Evolutionary conservation across 2,113 vertebrate species (phyloP).

Genomic region (Tachysurus vachellii): DNA sequence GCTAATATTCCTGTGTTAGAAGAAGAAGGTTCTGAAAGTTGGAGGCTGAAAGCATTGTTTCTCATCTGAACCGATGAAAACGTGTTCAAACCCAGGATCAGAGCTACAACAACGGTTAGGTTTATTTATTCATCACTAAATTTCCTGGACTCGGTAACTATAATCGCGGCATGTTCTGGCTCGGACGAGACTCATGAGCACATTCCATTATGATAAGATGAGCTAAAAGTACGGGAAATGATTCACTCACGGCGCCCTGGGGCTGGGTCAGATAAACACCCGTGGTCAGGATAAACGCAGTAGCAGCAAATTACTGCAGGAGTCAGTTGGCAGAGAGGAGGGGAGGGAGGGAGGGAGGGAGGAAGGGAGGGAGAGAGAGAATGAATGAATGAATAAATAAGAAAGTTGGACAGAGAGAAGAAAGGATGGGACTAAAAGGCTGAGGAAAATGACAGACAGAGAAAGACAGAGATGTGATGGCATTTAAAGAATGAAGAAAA

Average conservation of each 20-base stretch:
- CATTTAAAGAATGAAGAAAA: neutral
- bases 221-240: conserved; percentile 30
- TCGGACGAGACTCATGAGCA: neutral
- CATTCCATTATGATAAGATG: conserved; percentile 35
- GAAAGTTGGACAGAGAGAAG: neutral
- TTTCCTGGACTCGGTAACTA: conserved; percentile 31
- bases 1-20: neutral
- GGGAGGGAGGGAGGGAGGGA: neutral
- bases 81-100: conserved; percentile 21
- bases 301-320: conserved; percentile 47
- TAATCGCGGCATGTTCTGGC: conserved; percentile 29
- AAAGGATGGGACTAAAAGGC: neutral
- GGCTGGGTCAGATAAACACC: conserved; percentile 29
- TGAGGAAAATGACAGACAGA: neutral
- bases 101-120: neutral
- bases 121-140: neutral
- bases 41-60: neutral
- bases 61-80: neutral
- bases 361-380: conserved; percentile 26
- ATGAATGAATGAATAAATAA: too few relatives aligned
- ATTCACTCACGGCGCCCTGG: conserved; percentile 29
- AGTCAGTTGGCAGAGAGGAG: conserved; percentile 55
- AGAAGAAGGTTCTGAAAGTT: neutral
- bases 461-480: neutral
- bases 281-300: conserved; percentile 49